These are phyloP conservation scores for Epistrophe grossulariae DNA, from an alignment of 2,888 invertebrate genomes.

Conservation along the genomic window DNA sequence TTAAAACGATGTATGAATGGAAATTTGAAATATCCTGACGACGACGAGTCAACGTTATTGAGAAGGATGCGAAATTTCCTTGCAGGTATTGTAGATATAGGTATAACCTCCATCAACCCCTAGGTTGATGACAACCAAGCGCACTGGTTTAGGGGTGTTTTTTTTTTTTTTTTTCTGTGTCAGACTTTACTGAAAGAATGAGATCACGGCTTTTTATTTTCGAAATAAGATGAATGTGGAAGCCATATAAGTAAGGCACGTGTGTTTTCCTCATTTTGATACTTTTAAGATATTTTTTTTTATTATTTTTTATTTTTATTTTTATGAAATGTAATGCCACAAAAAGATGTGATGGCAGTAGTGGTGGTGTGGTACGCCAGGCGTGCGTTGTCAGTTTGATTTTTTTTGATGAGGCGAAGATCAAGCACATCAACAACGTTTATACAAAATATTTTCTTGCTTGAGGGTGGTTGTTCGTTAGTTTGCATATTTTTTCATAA, in stretches of 20 bases:
- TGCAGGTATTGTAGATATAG: conserved; percentile 1
- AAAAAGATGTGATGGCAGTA: conserved; percentile 5
- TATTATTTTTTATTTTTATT: conserved; percentile 17
- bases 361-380: neutral
- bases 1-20: conserved; percentile 46
- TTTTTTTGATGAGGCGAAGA: conserved; percentile 6
- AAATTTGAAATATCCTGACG: conserved; percentile 59
- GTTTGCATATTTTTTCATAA: conserved; percentile 23
- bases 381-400: conserved; percentile 24
- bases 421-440: conserved; percentile 24
- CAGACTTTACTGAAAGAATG: neutral
- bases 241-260: conserved; percentile 16
- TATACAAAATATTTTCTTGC: conserved; percentile 18
- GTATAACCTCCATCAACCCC: conserved; percentile 46
- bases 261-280: conserved; percentile 17
- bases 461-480: conserved; percentile 2
- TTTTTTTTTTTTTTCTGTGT: neutral
- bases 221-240: neutral
- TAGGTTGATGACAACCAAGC: conserved; percentile 3
- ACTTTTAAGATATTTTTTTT: conserved; percentile 1
- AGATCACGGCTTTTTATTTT: conserved; percentile 4
- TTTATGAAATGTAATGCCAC: conserved; percentile 30
- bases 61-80: conserved; percentile 54
- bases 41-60: conserved; percentile 47
- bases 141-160: neutral